A percentile compares a stretch with the other conserved stretches of the same genome.
Conservation (phyloP, 2,888 invertebrate species). For the Ephialtes manifestator region DNA sequence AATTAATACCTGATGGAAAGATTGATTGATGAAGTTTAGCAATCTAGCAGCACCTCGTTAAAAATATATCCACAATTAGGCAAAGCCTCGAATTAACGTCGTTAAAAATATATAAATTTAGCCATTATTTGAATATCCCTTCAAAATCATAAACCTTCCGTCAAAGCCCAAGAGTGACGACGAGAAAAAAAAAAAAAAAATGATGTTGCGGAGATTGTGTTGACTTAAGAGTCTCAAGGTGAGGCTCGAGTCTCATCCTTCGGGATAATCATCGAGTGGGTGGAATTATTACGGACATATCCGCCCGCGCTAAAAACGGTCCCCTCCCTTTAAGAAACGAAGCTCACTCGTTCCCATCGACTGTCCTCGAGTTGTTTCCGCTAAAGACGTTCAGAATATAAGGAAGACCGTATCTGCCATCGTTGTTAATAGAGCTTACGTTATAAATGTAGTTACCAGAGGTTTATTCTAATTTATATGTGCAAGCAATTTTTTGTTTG, state of each 20-base stretch:
- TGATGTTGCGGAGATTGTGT: constrained; percentile 8
- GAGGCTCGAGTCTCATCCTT: constrained; percentile 40
- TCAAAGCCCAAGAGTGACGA: not conserved
- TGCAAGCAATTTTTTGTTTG: too few relatives aligned
- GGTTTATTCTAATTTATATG: too few relatives aligned
- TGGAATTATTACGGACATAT: constrained; percentile 47
- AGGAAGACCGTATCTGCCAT: not conserved
- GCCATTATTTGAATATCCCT: not conserved
- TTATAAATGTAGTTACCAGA: not conserved
- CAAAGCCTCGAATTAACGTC: not conserved
- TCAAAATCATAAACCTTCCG: not conserved
- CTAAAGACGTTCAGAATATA: not conserved
- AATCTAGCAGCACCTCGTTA: not conserved
- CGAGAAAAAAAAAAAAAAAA: not conserved
- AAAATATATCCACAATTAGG: not conserved
- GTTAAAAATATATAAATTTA: not conserved
- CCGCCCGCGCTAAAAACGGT: constrained; percentile 52
- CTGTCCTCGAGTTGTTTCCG: not conserved
- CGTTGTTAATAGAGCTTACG: not conserved
- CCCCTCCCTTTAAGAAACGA: constrained; percentile 44
- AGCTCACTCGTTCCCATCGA: not conserved
- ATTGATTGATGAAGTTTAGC: not conserved
- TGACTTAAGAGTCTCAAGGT: constrained; percentile 54
- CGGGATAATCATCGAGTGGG: constrained; percentile 56
- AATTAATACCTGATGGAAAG: not conserved